phyloP scores from a whole-genome alignment of 2,113 vertebrate genomes.

The Coracopsis vasa region DNA sequence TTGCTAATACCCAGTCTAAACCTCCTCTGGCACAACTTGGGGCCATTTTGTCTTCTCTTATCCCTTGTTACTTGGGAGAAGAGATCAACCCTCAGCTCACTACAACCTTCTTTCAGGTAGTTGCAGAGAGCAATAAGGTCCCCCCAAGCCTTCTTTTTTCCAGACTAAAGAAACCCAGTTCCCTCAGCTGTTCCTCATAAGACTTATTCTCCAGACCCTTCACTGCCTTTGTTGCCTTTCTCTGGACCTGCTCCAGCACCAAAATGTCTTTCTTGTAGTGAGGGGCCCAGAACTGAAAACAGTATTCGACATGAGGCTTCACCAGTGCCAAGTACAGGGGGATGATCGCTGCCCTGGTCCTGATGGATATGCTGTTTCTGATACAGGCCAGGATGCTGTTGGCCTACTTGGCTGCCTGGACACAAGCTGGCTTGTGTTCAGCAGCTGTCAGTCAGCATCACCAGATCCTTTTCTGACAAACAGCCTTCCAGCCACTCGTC shows the following conservation, averaged over 20 bases:
- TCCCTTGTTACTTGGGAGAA: neutral
- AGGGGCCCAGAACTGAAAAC: neutral
- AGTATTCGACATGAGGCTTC: neutral
- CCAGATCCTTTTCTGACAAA: neutral
- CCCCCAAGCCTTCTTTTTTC: neutral
- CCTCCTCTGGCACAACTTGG: neutral
- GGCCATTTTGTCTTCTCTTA: neutral
- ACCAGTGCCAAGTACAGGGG: neutral
- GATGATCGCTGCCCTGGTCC: neutral
- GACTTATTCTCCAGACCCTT: neutral
- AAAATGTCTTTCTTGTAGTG: neutral
- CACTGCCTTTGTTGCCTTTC: neutral
- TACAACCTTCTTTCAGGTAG: neutral
- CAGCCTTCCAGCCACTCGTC: neutral
- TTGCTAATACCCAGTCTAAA: neutral
- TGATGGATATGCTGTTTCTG: neutral
- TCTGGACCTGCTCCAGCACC: neutral
- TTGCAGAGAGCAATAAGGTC: neutral
- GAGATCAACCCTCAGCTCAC: neutral
- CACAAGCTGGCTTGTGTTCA: neutral
- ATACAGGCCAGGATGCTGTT: neutral
- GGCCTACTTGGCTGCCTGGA: neutral
- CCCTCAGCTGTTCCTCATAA: neutral
- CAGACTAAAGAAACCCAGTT: neutral
- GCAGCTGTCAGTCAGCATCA: neutral